phyloP scores from a whole-genome alignment of 2,113 vertebrate genomes.

The Pseudorasbora parva region DNA sequence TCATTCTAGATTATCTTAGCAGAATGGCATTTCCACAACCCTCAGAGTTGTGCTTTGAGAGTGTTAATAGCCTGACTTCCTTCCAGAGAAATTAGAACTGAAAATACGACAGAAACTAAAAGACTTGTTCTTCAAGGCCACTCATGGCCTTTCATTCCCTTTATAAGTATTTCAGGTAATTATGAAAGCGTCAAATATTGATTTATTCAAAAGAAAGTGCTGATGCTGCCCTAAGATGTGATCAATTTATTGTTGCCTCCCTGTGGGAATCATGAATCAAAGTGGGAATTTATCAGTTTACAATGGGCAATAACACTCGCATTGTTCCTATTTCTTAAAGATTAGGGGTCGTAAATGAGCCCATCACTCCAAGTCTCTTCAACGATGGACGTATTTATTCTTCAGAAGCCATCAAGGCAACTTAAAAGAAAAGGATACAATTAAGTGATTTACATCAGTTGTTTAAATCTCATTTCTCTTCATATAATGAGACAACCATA shows the following conservation, averaged over 20 bases:
- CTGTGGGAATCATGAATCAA: constrained; percentile 73
- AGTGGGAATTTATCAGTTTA: constrained; percentile 70
- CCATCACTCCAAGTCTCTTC: constrained; percentile 36
- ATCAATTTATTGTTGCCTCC: constrained; percentile 71
- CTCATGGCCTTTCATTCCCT: constrained; percentile 60
- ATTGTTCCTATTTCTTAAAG: constrained; percentile 67
- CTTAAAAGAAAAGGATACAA: constrained; percentile 41
- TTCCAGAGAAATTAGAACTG: constrained; percentile 20
- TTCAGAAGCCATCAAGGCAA: constrained; percentile 40
- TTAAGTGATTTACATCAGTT: constrained; percentile 44
- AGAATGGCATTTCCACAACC: constrained; percentile 37
- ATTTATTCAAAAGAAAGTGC: constrained; percentile 69
- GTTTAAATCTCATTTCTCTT: constrained; percentile 44
- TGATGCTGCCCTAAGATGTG: constrained; percentile 64
- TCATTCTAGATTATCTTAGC: background rate
- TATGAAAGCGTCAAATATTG: constrained; percentile 66
- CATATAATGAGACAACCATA: constrained; percentile 29
- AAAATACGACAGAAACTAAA: constrained; percentile 51
- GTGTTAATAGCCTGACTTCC: background rate
- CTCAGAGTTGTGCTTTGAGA: constrained; percentile 14
- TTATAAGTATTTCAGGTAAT: constrained; percentile 63
- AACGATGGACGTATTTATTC: constrained; percentile 50
- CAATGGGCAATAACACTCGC: constrained; percentile 68
- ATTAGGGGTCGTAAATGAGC: constrained; percentile 62
- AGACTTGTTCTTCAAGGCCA: constrained; percentile 49